Base-by-base conservation (phyloP, 2,888 invertebrate species). In the Myathropa florea region DNA sequence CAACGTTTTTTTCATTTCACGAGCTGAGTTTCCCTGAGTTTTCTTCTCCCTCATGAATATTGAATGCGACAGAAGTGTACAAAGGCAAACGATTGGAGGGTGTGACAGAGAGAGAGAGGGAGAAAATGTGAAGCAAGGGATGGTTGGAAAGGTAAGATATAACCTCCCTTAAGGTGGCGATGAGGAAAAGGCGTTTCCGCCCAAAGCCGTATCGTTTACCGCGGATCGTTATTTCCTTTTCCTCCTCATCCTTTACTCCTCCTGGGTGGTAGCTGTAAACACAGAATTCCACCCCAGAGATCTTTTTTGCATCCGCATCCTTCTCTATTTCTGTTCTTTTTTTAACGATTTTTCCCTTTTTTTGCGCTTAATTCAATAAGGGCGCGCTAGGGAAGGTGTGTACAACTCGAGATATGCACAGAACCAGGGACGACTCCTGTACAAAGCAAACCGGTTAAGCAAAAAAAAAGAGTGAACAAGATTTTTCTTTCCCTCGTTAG, bases 151-250 rank as follows among this genome's bases (percentile, higher is more conserved):
- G 67, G 76, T 76, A 61, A 67, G 61, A 76, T 76, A 61, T 57
- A 60, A 4, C 36, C 77, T 77, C 77, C 61, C 36, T 71, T 59
- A 65, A 72, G 83, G 71, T 71, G 65, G 65, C 55, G 71, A 67
- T 61, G 67, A 72, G 76, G 71, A 72, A 77, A 67, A 60, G 77
- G 72, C 71, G 77, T 83, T 77, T 83, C 82, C 77, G 46, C 71
- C 71, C 67, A 81, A 60, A 71, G 65, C 72, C 82, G 82, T 83
- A 67, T 72, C 82, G 67, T 77, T 83, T 83, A 83, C 82, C 82
- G 77, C 82, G 82, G 61, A 77, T 77, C 83, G 71, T 83, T 83
- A 83, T 83, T 83, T 78, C 53, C 72, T 72, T 77, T 46, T 33
- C 33, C 18, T 46, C 46, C 18, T 46, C 7, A 6, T 7, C 46